Evolutionary conservation across 2,888 invertebrate species (phyloP), one percentile per base, ranked within the genome.

Genomic region (Drosophila siamana): DNA sequence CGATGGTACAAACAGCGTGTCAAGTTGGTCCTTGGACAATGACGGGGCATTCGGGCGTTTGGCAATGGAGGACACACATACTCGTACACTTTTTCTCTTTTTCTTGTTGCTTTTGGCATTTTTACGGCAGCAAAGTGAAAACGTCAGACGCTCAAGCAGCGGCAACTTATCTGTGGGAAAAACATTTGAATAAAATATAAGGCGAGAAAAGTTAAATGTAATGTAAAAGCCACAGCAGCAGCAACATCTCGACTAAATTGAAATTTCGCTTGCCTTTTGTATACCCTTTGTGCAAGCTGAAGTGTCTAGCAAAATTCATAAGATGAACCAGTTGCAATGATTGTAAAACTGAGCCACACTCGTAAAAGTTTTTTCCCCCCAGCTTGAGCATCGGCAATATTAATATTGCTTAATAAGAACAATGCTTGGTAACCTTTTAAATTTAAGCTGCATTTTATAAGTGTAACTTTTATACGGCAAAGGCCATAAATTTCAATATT

Each of bases 151-250:
- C 73, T 80, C 74, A 71, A 78, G 78, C 86, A 60, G 52, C 70
- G 63, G 67, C 69, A 73, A 86, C 76, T 76, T 87, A 85, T 87
- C 79, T 79, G 77, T 48, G 63, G 66, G 47, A 54, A 69, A 74
- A 54, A 81, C 80, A 83, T 83, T 83, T 83, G 87, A 83, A 83
- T 83, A 83, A 83, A 85, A 83, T 83, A 83, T 83, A 85, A 86
- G 74, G 75, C 86, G 74, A 86, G 80, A 85, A 76, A 87, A 85
- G 86, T 85, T 87, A 79, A 86, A 77, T 85, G 70, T 78, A 82
- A 88, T 87, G 75, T 72, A 67, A 83, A 82, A 78, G 80, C 72
- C 83, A 67, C 83, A 72, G 44, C 55, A 73, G 55, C 83, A 72
- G 41, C 55, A 73, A 40, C 30, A 41, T 57, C 63, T 56, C 40